Evolutionary conservation across 2,113 vertebrate genomes (phyloP), one percentile per base, ranked within the genome.

Genomic region (Irena cyanogastra): DNA sequence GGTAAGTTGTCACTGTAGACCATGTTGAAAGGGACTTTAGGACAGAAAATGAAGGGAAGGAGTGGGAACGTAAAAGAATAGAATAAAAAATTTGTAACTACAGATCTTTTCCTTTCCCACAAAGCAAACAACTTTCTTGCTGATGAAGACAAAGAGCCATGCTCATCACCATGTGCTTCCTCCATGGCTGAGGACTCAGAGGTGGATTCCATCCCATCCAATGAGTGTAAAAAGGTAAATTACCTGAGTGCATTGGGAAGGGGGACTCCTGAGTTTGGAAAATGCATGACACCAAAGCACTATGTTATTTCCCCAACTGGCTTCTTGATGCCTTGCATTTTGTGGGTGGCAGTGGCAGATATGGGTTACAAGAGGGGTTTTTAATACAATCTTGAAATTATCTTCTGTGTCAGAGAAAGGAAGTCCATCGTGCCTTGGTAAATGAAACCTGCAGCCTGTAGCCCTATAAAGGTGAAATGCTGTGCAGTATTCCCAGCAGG

Each of bases 221-320:
- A 98, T 8, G 99, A 99, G 47, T 98, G 99, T 94, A 98, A 98
- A 97, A 99, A 99, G 99, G 99, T 99, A 89, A 65, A 89, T 19
- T 26, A 24, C n/a, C 7, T 4, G 28, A 56, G 23, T 2, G 2
- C 3, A 0, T 20, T 54, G 66, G 26, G 19, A 63, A 59, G 19
- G 31, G 26, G 19, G 35, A 4, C 1, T 11, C 17, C 35, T 22
- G 52, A 47, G 7, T 13, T 22, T 11, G 69, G 64, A 74, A 69
- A 74, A 45, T 54, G 33, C 35, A 2, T 8, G 7, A 45, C 54
- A 39, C 59, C 64, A 50, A 35, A 77, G 30, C 2, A 3, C 37
- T 49, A 1, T 17, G 18, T 1, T 69, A 52, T 26, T 41, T 56
- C 70, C 49, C 49, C 56, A 77, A 0, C 0, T 49, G 37, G 15